Conservation (phyloP, 2,113 vertebrate species). For the Eulacestoma nigropectus region DNA sequence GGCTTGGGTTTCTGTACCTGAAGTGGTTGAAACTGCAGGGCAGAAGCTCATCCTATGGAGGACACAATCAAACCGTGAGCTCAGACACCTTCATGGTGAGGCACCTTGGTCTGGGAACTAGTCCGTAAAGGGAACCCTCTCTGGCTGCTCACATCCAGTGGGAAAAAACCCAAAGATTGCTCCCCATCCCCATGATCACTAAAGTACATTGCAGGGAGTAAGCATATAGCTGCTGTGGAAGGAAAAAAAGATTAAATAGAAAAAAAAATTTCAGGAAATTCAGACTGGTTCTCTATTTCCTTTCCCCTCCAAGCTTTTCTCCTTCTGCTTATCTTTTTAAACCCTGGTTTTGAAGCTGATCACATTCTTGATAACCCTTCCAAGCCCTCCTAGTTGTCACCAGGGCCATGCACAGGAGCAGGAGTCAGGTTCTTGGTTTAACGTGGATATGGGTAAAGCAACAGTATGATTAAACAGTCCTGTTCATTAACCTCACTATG, state of each 20-base stretch:
- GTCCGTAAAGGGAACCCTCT: background rate
- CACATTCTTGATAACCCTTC: background rate
- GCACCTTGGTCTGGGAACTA: background rate
- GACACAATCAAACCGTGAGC: background rate
- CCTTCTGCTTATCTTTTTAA: background rate
- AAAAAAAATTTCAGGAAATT: background rate
- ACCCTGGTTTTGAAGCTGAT: background rate
- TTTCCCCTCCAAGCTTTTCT: background rate
- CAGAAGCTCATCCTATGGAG: background rate
- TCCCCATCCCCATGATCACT: background rate
- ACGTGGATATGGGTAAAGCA: fast-evolving
- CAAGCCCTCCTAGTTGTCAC: background rate
- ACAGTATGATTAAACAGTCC: background rate
- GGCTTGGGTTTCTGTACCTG: background rate
- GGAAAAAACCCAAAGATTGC: background rate
- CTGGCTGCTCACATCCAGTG: background rate
- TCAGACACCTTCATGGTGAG: background rate
- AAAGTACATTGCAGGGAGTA: background rate
- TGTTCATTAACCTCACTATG: background rate
- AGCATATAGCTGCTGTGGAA: background rate
- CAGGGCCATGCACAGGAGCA: background rate
- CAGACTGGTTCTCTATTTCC: background rate
- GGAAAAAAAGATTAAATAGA: background rate
- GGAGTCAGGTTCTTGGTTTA: background rate
- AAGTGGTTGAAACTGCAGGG: background rate